Evolutionary conservation across 2,113 vertebrate species (phyloP).

Genomic region (Aptenodytes patagonicus): DNA sequence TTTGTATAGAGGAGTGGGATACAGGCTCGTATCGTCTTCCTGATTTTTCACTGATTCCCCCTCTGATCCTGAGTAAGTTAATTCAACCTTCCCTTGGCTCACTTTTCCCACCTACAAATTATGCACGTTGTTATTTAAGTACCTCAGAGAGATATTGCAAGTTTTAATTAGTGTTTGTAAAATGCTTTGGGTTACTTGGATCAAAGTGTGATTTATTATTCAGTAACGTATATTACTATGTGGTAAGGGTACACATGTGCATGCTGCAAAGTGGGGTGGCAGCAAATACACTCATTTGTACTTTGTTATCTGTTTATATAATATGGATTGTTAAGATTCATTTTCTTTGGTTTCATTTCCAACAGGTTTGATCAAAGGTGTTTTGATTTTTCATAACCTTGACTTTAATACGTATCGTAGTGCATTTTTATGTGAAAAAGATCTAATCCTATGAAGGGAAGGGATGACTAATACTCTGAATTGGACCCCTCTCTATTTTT

Average conservation of each 20-base stretch:
- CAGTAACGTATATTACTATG: background rate
- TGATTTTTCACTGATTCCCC: background rate
- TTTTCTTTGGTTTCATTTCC: background rate
- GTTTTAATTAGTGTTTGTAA: slow-evolving; percentile 55
- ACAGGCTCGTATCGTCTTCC: background rate
- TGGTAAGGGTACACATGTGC: background rate
- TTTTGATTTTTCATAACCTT: slow-evolving; percentile 7
- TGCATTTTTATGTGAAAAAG: background rate
- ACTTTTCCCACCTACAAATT: slow-evolving; percentile 35
- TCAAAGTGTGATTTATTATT: slow-evolving; percentile 50
- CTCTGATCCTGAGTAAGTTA: background rate
- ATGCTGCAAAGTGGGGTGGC: background rate
- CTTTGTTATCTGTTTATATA: background rate
- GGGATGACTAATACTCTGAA: background rate
- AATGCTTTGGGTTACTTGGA: slow-evolving; percentile 54
- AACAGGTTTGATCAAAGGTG: background rate
- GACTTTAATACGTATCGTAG: background rate
- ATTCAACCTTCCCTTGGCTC: slow-evolving; percentile 38
- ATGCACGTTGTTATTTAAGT: slow-evolving; percentile 40
- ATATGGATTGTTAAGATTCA: background rate
- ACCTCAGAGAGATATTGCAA: slow-evolving; percentile 41
- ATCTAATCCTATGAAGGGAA: background rate
- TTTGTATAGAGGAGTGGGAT: background rate
- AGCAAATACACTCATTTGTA: background rate
- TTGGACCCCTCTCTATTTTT: background rate